These are phyloP conservation scores for Cololabis saira DNA, from an alignment of 2,113 vertebrate species.

Conservation along the genomic window DNA sequence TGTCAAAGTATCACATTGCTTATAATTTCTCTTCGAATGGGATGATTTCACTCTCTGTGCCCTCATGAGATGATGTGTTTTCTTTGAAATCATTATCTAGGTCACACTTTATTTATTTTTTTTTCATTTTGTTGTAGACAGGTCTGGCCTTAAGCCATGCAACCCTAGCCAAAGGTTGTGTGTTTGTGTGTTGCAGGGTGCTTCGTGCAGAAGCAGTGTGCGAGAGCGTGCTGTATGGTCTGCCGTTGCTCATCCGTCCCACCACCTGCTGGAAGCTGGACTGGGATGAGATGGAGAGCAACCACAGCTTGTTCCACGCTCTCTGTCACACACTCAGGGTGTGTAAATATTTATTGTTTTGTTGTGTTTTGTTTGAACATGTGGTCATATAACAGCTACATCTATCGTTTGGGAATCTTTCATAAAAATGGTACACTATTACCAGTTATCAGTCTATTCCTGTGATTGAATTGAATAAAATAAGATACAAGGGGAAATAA, in stretches of 20 bases:
- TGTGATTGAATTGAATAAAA: no score
- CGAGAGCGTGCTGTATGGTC: slow-evolving; percentile 89
- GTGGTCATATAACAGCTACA: no score
- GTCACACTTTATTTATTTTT: no score
- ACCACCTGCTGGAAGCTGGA: slow-evolving; percentile 94
- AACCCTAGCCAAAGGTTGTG: background rate
- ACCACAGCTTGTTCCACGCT: slow-evolving; percentile 91
- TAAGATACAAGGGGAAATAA: no score
- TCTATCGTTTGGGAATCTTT: no score
- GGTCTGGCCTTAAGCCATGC: no score
- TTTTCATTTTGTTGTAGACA: no score
- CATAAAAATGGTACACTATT: no score
- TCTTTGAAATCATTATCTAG: background rate
- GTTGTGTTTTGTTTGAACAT: background rate
- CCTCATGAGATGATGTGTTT: slow-evolving; percentile 4
- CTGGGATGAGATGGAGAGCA: slow-evolving; percentile 95
- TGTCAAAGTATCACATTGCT: no score
- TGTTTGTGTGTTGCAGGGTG: slow-evolving; percentile 73
- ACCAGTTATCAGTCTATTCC: no score
- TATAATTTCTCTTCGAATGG: background rate
- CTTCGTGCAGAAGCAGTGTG: slow-evolving; percentile 88
- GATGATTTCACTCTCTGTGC: slow-evolving; percentile 32
- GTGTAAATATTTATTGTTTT: background rate
- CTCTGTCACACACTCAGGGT: slow-evolving; percentile 90
- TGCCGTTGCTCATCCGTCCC: slow-evolving; percentile 89